Evolutionary conservation across 2,113 vertebrate species (phyloP), one percentile per base, ranked within the genome.

Genomic region (Oxyura jamaicensis): DNA sequence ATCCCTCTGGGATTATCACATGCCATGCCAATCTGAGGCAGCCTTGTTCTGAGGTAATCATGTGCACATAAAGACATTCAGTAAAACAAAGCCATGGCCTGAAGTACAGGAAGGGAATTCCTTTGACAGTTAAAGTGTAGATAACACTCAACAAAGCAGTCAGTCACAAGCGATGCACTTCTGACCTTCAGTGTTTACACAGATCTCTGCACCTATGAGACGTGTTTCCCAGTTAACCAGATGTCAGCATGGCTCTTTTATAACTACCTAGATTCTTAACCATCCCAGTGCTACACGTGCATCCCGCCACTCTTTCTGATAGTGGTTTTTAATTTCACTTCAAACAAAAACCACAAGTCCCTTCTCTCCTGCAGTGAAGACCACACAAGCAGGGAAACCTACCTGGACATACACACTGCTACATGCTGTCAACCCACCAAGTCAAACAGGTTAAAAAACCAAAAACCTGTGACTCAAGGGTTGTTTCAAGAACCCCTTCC

Each of bases 211-310:
- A 83, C 59, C 46, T 25, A 31, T 52, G 44, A 78, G 62, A 56
- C 28, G 25, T 0, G 0, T 48, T 48, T 78, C 42, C 36, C 52
- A 72, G 39, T 3, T 46, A 56, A 56, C 88, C 0, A 0, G 26
- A 21, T 44, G 44, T 42, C 56, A 33, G 58, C 52, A 33, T n/a
- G 31, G 48, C 33, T 18, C 23, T 41, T 92, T 46, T 46, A 35
- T 36, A 73, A 41, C 76, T 63, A 35, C 42, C 20, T 2, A 3
- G 23, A 62, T 25, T 39, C 35, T 11, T 11, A 60, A 62, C 19
- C 21, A 28, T 23, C 46, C 59, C 53, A 35, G 59, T 21, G 39
- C 33, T 39, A 52, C 13, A 48, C 16, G 5, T 26, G 39, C 67
- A 46, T 20, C 29, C n/a, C 29, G 22, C 36, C 15, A 16, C 15